These are phyloP conservation scores for Polydrusus cervinus DNA, from an alignment of 2,888 invertebrate species.

Conservation along the genomic window DNA sequence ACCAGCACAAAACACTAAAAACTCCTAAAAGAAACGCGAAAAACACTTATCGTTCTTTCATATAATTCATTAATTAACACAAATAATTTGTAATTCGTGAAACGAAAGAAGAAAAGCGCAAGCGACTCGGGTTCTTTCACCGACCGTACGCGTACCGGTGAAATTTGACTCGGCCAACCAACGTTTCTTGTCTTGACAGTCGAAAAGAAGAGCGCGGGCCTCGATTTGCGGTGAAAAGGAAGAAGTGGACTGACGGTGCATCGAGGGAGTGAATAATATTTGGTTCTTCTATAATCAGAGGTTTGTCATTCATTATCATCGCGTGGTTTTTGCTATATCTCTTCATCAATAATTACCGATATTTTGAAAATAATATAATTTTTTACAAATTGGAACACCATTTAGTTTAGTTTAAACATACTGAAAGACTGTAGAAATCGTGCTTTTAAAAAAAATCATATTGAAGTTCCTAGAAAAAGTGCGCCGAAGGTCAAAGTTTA, in stretches of 20 bases:
- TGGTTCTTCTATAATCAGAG: background rate
- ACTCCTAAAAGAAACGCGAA: background rate
- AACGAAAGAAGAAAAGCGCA: constrained; percentile 38
- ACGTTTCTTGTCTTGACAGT: constrained; percentile 38
- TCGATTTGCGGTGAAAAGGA: constrained; percentile 30
- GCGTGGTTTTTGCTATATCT: background rate
- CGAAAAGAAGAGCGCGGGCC: constrained; percentile 24
- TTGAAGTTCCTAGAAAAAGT: too few species aligned
- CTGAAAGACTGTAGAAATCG: too few species aligned
- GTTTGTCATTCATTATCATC: background rate
- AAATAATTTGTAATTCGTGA: background rate
- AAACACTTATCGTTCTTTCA: background rate
- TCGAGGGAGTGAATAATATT: background rate
- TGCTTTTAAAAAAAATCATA: too few species aligned
- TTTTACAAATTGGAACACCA: too few species aligned
- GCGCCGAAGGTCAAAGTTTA: too few species aligned
- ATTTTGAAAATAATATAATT: too few species aligned
- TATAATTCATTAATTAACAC: background rate
- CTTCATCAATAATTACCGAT: too few species aligned
- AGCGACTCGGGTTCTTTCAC: constrained; percentile 36
- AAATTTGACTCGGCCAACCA: constrained; percentile 37
- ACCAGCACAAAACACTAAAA: constrained; percentile 25
- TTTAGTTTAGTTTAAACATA: too few species aligned
- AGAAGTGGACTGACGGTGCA: constrained; percentile 14
- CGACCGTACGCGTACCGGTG: constrained; percentile 25